A percentile compares a stretch with the other conserved stretches of the same genome.
phyloP scores from a whole-genome alignment of 2,797 vertebrate genomes.

The Enoplosus armatus region DNA sequence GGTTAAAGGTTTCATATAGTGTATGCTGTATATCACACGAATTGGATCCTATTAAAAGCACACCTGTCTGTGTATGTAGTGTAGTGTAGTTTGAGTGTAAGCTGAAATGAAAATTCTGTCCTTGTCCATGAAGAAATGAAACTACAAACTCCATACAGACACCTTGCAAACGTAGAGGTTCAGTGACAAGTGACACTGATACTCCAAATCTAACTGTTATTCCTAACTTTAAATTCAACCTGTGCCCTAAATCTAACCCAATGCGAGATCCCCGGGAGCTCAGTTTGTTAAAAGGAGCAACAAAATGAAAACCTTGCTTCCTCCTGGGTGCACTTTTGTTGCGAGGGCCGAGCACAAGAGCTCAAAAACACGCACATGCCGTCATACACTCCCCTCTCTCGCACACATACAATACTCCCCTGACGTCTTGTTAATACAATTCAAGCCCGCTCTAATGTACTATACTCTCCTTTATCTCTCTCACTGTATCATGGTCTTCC shows the following conservation, averaged over 20 bases:
- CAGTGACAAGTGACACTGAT: not conserved
- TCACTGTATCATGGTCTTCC: not conserved
- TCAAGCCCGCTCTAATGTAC: conserved; percentile 24
- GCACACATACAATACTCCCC: conserved; percentile 36
- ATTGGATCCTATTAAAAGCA: not conserved
- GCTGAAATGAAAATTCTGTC: not conserved
- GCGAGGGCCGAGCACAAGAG: not conserved
- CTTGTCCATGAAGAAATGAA: not conserved
- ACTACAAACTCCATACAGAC: not conserved
- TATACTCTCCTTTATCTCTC: conserved; percentile 1
- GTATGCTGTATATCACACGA: not conserved
- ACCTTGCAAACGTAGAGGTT: not conserved
- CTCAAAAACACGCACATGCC: conserved; percentile 32
- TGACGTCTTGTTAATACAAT: conserved; percentile 59
- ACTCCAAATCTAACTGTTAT: not conserved
- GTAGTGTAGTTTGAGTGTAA: not conserved
- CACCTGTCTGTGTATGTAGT: not conserved
- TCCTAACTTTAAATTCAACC: not conserved
- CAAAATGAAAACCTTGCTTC: conserved; percentile 4
- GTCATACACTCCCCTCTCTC: conserved; percentile 21
- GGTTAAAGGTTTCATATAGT: not conserved
- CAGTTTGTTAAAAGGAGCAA: conserved; percentile 12
- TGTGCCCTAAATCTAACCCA: not conserved
- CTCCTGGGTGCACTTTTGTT: conserved; percentile 9
- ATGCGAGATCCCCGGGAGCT: conserved; percentile 5